Base-by-base conservation (phyloP, 2,888 invertebrate species). In the Acanthosepion pharaonis region DNA sequence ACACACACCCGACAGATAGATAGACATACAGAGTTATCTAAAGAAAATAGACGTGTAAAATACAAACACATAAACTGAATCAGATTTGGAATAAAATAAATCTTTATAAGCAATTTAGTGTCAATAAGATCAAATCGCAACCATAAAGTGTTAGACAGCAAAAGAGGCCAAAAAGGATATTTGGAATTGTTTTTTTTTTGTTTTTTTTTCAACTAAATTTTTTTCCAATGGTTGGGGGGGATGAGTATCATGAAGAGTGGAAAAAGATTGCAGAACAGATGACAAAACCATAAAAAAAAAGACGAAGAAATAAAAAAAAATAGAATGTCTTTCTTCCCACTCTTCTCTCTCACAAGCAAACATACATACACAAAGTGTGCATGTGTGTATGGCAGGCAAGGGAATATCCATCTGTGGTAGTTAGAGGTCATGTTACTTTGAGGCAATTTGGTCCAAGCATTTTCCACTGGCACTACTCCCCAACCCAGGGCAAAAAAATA, bases 111-210 rank as follows among this genome's bases (percentile, higher is more conserved):
- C 78, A 78, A 15, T 78, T 78, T 33, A 78, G 5, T 78, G 78
- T n/a, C 78, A 78, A 78, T 78, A 78, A 78, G 15, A n/a, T 78
- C n/a, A n/a, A 78, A 78, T 78, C n/a, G 78, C n/a, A 78, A 78
- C 78, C n/a, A 78, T 78, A 78, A 78, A 78, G n/a, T n/a, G 78
- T 78, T 78, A 78, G 11, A n/a, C 78, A 78, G 78, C 78, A 33
- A 33, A 78, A 78, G 78, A 78, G n/a, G n/a, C 11, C n/a, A 78
- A 78, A 78, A 78, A 33, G 78, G n/a, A 33, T 78, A 78, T 78
- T 78, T n/a, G 78, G 78, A 78, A 78, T 11, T 11, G 78, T n/a
- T n/a, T 33, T 78, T 78, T 78, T 78, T 6, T 33, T 33, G n/a
- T n/a, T 33, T 33, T 33, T 33, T 33, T 33, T 33, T 33, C 33